Conservation (phyloP, 2,888 invertebrate species). For the Nomada goodeniana region DNA sequence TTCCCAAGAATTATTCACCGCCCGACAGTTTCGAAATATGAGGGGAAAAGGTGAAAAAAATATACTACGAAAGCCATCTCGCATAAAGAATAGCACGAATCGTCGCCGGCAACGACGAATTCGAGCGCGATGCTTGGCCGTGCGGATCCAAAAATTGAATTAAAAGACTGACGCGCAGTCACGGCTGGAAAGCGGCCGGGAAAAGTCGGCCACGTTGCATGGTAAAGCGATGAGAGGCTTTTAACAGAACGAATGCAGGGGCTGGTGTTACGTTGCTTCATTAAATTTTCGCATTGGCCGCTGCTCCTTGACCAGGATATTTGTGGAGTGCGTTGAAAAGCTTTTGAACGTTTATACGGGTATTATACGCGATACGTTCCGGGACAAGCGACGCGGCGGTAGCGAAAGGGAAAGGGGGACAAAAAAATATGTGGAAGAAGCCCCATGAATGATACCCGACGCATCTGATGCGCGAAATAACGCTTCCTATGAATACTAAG, state of each 20-base stretch:
- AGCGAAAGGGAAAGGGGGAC: too few species aligned
- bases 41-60: background rate
- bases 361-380: background rate
- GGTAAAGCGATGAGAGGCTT: background rate
- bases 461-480: background rate
- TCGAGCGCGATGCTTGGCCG: background rate
- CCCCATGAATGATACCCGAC: background rate
- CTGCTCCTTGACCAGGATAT: slow-evolving; percentile 3
- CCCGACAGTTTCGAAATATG: too few species aligned
- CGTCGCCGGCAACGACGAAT: background rate
- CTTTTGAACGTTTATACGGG: background rate
- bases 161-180: slow-evolving; percentile 13
- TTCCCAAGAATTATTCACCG: background rate
- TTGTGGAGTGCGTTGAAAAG: background rate
- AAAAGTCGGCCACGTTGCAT: slow-evolving; percentile 11
- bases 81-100: background rate
- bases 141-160: slow-evolving; percentile 13
- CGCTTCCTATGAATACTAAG: background rate
- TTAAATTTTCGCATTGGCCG: slow-evolving; percentile 22
- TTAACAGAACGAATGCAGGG: slow-evolving; percentile 31
- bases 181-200: background rate
- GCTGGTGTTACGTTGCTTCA: slow-evolving; percentile 12
- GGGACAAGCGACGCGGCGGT: background rate
- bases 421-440: background rate
- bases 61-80: too few species aligned